A percentile compares a stretch with the other conserved stretches of the same genome.
phyloP scores from a whole-genome alignment of 92 coral and sea anemone species.

The Zoanthus gigantus region DNA sequence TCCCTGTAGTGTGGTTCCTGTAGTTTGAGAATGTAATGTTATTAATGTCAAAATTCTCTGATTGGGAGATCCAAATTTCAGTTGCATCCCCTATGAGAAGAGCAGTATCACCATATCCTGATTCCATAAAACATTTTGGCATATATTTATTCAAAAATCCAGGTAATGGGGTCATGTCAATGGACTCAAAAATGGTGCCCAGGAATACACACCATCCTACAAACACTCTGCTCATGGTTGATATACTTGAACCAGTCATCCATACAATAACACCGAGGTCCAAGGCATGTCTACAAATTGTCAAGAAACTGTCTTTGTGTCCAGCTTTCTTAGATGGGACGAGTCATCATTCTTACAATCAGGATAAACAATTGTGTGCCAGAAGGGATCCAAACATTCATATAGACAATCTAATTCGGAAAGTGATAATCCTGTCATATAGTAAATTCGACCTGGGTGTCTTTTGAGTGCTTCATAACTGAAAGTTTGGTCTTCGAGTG shows the following conservation, averaged over 20 bases:
- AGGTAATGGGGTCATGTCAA: conserved; percentile 34
- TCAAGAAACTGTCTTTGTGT: background rate
- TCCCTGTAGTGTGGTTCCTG: conserved; percentile 40
- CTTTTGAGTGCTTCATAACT: background rate
- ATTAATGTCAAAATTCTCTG: conserved; percentile 4
- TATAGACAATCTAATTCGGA: background rate
- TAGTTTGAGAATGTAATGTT: conserved; percentile 1
- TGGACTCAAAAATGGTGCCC: background rate
- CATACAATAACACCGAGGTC: conserved; percentile 36
- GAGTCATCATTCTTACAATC: background rate
- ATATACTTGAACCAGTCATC: conserved; percentile 33
- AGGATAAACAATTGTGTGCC: background rate
- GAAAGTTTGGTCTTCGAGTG: background rate
- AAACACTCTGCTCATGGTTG: conserved; percentile 24
- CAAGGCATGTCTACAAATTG: conserved; percentile 25
- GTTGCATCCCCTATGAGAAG: background rate
- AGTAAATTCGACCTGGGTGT: background rate
- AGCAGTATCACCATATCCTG: conserved; percentile 9
- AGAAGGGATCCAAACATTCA: background rate
- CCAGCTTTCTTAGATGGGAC: background rate
- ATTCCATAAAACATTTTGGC: background rate
- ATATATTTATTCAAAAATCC: no score
- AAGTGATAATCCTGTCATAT: background rate
- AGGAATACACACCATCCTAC: conserved; percentile 47
- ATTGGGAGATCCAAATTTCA: conserved; percentile 1